A percentile compares a stretch with the other conserved stretches of the same genome.
Conservation (phyloP, 2,113 vertebrate species). For the Picathartes gymnocephalus region DNA sequence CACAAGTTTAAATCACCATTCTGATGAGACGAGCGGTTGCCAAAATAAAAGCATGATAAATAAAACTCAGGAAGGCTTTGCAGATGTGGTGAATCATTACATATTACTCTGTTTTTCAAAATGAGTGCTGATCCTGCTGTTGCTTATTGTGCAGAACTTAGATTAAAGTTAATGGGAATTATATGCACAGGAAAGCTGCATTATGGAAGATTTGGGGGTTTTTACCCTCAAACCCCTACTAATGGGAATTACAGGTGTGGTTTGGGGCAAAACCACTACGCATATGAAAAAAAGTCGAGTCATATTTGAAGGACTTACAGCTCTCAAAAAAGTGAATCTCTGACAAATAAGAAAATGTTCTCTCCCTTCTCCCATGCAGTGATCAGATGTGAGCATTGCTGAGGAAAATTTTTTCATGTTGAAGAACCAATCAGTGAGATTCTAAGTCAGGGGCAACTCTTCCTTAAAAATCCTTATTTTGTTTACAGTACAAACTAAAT, state of each 20-base stretch:
- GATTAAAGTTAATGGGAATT: background rate
- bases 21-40: conserved; percentile 38
- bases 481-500: background rate
- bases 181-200: background rate
- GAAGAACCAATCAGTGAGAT: background rate
- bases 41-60: conserved; percentile 53
- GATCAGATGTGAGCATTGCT: background rate
- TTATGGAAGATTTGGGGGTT: background rate
- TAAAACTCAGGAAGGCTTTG: conserved; percentile 43
- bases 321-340: background rate
- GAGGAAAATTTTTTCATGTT: background rate
- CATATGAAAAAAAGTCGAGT: background rate
- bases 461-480: background rate
- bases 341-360: background rate
- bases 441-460: background rate
- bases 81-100: conserved; percentile 11
- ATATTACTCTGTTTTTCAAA: conserved; percentile 36
- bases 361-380: background rate
- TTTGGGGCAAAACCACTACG: background rate
- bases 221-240: background rate
- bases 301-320: background rate
- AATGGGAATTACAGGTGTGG: background rate
- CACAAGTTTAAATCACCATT: conserved; percentile 45
- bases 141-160: background rate
- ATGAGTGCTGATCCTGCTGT: background rate